A percentile compares a stretch with the other conserved stretches of the same genome.
Evolutionary conservation across 2,113 vertebrate genomes (phyloP).

Genomic region (Onychorhynchus coronatus): DNA sequence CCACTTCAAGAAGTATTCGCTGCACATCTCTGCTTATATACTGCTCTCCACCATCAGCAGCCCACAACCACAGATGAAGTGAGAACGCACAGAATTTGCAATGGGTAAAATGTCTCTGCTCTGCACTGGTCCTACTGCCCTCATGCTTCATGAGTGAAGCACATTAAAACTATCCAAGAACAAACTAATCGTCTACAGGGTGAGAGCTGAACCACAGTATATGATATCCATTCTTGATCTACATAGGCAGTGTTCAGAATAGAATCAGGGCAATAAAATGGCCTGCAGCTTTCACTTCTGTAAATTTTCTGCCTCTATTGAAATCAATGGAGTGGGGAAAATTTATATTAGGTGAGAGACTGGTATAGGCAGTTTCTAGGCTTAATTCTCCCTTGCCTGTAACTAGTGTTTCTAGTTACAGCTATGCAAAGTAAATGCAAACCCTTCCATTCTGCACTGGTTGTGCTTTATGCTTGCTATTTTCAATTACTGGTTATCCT

Average conservation of each 20-base stretch:
- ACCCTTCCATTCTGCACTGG: background rate
- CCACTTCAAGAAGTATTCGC: background rate
- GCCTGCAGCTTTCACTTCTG: background rate
- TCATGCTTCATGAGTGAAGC: background rate
- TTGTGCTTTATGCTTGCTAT: background rate
- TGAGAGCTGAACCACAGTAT: background rate
- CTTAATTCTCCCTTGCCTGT: background rate
- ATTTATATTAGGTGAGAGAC: background rate
- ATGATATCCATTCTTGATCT: background rate
- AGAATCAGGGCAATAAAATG: background rate
- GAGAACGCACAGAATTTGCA: background rate
- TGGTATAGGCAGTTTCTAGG: background rate
- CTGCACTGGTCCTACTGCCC: background rate
- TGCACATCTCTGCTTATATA: background rate
- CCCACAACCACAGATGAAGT: background rate
- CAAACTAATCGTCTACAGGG: background rate
- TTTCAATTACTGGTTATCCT: slow-evolving; percentile 17
- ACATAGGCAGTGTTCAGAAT: background rate
- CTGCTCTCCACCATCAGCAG: background rate
- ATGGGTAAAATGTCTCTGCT: background rate
- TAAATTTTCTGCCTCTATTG: background rate
- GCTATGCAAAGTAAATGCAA: background rate
- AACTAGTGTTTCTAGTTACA: background rate
- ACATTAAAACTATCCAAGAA: background rate
- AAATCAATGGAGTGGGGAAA: background rate